phyloP scores from a whole-genome alignment of 2,113 vertebrate species.

The Oryzias curvinotus region DNA sequence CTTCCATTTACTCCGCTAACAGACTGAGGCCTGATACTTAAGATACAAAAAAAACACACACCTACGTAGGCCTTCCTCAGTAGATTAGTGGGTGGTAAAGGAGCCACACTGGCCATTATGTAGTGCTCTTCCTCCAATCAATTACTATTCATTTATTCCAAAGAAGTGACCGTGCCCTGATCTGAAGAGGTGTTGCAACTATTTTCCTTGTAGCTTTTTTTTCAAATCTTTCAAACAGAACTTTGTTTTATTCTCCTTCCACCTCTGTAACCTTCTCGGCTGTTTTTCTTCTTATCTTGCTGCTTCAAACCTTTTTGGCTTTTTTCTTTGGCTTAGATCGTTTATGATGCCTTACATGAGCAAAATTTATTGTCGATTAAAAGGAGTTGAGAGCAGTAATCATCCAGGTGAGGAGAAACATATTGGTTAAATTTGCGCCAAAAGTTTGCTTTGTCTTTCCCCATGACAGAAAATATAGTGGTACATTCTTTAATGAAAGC shows the following conservation, averaged over 20 bases:
- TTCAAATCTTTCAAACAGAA: constrained; percentile 56
- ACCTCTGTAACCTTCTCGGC: constrained; percentile 41
- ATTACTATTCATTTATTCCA: constrained; percentile 74
- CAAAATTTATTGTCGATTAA: too few relatives aligned
- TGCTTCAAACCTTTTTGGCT: constrained; percentile 8
- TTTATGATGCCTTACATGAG: neutral
- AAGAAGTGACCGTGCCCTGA: constrained; percentile 63
- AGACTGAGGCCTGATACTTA: constrained; percentile 66
- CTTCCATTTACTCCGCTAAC: constrained; percentile 59
- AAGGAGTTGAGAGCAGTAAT: too few relatives aligned
- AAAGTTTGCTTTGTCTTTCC: neutral
- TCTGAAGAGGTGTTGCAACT: constrained; percentile 60
- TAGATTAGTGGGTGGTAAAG: constrained; percentile 65
- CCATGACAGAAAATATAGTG: neutral
- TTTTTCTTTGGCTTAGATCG: neutral
- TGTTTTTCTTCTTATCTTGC: constrained; percentile 23
- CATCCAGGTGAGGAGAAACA: too few relatives aligned
- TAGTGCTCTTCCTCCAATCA: constrained; percentile 67
- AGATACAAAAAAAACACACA: constrained; percentile 66
- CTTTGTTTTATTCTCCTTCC: constrained; percentile 53
- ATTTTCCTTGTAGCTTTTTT: constrained; percentile 44
- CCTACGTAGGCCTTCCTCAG: constrained; percentile 55
- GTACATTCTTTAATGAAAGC: neutral
- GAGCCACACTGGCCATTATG: constrained; percentile 62
- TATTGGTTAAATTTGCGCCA: too few relatives aligned